Percentiles rank a stretch among this genome's conserved stretches.
These are phyloP conservation scores for Patella caerulea DNA, from an alignment of 2,888 invertebrate genomes.

Conservation along the genomic window DNA sequence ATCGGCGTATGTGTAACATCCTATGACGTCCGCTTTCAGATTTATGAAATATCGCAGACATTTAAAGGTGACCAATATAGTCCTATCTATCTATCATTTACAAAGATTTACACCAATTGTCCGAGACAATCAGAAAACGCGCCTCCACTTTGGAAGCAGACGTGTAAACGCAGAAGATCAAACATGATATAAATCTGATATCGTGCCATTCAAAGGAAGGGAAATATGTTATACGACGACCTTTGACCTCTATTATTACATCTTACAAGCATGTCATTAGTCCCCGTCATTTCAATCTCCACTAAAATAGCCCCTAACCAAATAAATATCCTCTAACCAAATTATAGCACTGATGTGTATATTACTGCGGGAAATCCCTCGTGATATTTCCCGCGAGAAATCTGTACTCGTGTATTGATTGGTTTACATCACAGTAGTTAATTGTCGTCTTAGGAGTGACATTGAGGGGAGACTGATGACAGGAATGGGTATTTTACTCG, in stretches of 20 bases:
- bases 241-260: not conserved
- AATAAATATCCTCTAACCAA: conserved; percentile 7
- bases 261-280: not conserved
- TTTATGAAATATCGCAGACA: no score
- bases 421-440: not conserved
- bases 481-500: not conserved
- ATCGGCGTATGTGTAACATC: no score
- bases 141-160: conserved; percentile 4
- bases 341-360: not conserved
- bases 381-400: not conserved
- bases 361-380: not conserved
- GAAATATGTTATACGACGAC: not conserved
- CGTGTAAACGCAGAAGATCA: conserved; percentile 4
- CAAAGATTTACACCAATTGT: no score
- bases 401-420: not conserved
- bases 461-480: not conserved
- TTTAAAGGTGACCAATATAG: no score
- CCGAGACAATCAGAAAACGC: conserved; percentile 1
- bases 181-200: conserved; percentile 2
- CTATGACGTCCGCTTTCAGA: no score
- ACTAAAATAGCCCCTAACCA: not conserved
- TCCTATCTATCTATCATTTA: no score
- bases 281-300: conserved; percentile 1
- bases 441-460: conserved; percentile 3
- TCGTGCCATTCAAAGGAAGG: not conserved